Conservation (phyloP, 2,888 invertebrate species). For the Ectemnius continuus region DNA sequence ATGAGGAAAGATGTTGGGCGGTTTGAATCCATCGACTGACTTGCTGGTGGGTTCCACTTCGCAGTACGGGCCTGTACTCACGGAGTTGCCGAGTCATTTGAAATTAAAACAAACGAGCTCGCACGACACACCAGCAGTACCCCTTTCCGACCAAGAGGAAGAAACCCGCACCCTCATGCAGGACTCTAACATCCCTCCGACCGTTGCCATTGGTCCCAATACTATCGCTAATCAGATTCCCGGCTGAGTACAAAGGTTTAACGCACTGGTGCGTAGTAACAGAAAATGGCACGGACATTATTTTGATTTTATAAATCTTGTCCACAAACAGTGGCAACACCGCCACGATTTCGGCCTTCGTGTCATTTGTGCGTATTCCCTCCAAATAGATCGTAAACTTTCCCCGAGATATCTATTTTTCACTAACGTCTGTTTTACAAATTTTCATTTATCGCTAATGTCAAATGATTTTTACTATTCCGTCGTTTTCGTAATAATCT, state of each 20-base stretch:
- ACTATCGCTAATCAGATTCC: constrained; percentile 69
- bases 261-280: constrained; percentile 31
- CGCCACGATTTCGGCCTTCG: constrained; percentile 24
- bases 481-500: constrained; percentile 10
- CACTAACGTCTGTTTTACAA: constrained; percentile 17
- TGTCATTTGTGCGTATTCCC: constrained; percentile 25
- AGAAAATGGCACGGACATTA: constrained; percentile 31
- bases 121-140: constrained; percentile 64
- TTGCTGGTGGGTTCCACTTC: constrained; percentile 79
- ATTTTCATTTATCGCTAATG: constrained; percentile 11
- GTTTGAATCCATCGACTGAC: constrained; percentile 78
- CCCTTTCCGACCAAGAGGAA: constrained; percentile 75
- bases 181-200: constrained; percentile 63
- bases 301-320: constrained; percentile 47
- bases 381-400: constrained; percentile 19
- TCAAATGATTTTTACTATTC: constrained; percentile 9
- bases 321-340: constrained; percentile 15
- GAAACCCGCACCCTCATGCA: constrained; percentile 75
- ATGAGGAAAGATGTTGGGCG: constrained; percentile 78
- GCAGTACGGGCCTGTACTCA: constrained; percentile 78
- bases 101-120: constrained; percentile 68
- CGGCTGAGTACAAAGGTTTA: constrained; percentile 63
- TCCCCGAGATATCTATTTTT: constrained; percentile 10
- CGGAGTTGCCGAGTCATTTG: constrained; percentile 75
- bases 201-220: constrained; percentile 60